Conservation (phyloP, 2,113 vertebrate species). For the Neoarius graeffei region DNA sequence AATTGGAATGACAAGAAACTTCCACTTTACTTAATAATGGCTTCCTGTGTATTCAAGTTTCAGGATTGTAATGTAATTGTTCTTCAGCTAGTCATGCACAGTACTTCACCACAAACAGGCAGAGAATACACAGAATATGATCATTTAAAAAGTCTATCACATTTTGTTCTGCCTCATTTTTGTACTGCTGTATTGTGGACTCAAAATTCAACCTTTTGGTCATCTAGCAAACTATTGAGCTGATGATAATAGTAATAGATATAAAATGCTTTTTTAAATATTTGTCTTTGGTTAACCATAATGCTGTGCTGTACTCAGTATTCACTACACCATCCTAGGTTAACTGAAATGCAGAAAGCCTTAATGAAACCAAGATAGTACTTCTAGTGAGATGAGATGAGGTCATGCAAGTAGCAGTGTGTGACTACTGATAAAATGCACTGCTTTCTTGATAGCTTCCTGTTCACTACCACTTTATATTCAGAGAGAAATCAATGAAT, state of each 20-base stretch:
- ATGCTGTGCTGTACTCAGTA: neutral
- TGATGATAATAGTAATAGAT: neutral
- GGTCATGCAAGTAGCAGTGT: neutral
- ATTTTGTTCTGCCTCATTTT: neutral
- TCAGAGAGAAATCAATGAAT: constrained; percentile 3
- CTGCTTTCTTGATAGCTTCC: neutral
- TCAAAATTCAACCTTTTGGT: neutral
- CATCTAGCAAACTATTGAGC: neutral
- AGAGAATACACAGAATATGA: neutral
- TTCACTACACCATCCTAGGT: neutral
- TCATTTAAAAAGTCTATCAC: neutral
- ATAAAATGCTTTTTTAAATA: neutral
- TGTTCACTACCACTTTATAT: neutral
- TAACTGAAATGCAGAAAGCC: neutral
- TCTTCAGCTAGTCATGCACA: neutral
- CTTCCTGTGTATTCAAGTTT: neutral
- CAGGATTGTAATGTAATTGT: neutral
- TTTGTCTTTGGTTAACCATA: neutral
- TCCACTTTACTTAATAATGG: too few species aligned
- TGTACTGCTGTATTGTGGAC: neutral
- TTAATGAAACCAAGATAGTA: neutral
- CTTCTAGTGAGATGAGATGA: neutral
- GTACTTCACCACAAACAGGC: neutral
- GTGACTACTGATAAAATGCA: neutral
- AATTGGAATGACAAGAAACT: too few species aligned